Percentiles rank a stretch among this genome's conserved stretches.
These are phyloP conservation scores for Chlorodrepanis virens DNA, from an alignment of 2,113 vertebrate species.

Conservation along the genomic window DNA sequence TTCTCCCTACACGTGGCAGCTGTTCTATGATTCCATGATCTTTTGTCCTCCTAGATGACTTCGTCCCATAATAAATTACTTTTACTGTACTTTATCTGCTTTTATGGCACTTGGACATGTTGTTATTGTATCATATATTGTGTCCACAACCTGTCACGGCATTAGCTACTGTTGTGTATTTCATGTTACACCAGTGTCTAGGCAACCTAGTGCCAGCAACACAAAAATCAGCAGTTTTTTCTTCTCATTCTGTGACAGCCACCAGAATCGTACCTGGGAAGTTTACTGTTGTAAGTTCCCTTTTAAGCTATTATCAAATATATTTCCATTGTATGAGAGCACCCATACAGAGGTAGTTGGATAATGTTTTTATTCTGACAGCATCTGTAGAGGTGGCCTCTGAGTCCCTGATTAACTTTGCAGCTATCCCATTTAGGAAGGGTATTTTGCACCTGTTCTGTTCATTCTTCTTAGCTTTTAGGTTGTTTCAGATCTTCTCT, in stretches of 20 bases:
- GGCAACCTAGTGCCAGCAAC: neutral
- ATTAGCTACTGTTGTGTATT: neutral
- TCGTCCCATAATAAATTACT: neutral
- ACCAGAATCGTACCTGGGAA: neutral
- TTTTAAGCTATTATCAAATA: neutral
- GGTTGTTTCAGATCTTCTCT: neutral
- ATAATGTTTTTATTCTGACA: neutral
- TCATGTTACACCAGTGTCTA: neutral
- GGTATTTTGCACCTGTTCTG: neutral
- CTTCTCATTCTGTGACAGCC: neutral
- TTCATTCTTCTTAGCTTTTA: neutral
- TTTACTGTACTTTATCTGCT: neutral
- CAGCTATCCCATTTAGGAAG: neutral
- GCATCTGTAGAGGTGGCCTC: neutral
- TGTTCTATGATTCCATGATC: neutral
- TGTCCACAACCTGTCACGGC: neutral
- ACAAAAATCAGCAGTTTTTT: neutral
- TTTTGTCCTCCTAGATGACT: neutral
- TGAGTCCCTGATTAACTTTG: neutral
- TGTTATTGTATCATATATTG: neutral
- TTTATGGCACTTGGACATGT: neutral
- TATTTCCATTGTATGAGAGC: neutral
- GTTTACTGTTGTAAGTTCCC: neutral
- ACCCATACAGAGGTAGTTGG: neutral
- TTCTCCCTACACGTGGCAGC: neutral